Percentiles rank a stretch among this genome's conserved stretches.
Evolutionary conservation across 2,888 invertebrate species (phyloP).

Genomic region (Sinohyriopsis cumingii): DNA sequence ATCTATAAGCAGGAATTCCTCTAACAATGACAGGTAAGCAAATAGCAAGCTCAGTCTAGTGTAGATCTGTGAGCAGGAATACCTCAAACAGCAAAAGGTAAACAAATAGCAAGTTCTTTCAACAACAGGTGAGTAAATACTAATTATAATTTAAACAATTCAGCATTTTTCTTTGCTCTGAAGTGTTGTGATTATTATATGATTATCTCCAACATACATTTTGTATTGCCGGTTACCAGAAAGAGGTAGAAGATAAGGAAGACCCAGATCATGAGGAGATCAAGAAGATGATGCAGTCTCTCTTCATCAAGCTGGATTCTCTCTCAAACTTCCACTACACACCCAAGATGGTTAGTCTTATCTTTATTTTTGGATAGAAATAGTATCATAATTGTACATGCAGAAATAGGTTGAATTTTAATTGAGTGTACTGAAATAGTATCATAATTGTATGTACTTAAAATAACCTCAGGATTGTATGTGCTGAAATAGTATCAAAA

Average conservation of each 20-base stretch:
- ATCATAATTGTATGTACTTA: too few relatives aligned
- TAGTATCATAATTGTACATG: too few relatives aligned
- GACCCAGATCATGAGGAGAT: conserved; percentile 85
- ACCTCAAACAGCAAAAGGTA: conserved; percentile 74
- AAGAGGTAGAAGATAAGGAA: conserved; percentile 69
- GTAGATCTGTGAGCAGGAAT: conserved; percentile 88
- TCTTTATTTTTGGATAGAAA: background rate
- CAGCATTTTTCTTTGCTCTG: too few relatives aligned
- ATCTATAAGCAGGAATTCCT: too few relatives aligned
- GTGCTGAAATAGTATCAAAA: too few relatives aligned
- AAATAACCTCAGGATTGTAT: too few relatives aligned
- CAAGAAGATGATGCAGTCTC: conserved; percentile 80
- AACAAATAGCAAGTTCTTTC: conserved; percentile 14
- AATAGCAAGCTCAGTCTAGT: conserved; percentile 95
- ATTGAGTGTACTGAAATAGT: too few relatives aligned
- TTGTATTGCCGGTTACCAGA: conserved; percentile 12
- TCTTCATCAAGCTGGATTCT: conserved; percentile 92
- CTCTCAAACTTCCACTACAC: conserved; percentile 95
- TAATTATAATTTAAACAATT: too few relatives aligned
- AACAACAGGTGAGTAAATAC: conserved; percentile 71
- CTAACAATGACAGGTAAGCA: too few relatives aligned
- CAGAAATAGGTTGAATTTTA: too few relatives aligned
- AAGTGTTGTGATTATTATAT: too few relatives aligned
- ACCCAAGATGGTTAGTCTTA: conserved; percentile 80
- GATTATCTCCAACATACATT: background rate